Percentiles rank a stretch among this genome's conserved stretches.
Evolutionary conservation across 2,113 vertebrate genomes (phyloP).

Genomic region (Phalacrocorax brasilianus): DNA sequence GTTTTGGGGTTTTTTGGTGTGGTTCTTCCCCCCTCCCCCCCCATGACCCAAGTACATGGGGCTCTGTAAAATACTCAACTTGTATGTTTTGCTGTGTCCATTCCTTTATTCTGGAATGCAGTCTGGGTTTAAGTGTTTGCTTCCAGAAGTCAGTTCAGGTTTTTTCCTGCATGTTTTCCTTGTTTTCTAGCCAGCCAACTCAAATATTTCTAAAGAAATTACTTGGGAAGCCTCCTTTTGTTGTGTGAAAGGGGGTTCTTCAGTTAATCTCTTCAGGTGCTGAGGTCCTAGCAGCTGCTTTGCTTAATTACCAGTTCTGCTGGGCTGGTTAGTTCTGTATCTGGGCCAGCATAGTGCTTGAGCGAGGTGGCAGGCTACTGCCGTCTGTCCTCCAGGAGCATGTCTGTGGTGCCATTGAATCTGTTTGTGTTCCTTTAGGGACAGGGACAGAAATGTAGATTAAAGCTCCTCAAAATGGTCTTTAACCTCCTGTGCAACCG

Average conservation of each 20-base stretch:
- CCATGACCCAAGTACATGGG: not conserved
- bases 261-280: not conserved
- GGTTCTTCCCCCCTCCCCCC: no score
- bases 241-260: not conserved
- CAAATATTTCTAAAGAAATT: not conserved
- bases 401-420: not conserved
- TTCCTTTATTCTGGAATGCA: not conserved
- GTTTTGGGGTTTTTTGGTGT: no score
- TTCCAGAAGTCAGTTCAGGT: not conserved
- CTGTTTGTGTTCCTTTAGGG: not conserved
- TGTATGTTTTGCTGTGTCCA: not conserved
- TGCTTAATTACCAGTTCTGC: not conserved
- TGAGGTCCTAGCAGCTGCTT: not conserved
- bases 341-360: accelerated
- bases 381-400: not conserved
- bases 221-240: not conserved
- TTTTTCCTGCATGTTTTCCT: not conserved
- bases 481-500: not conserved
- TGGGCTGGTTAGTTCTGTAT: not conserved
- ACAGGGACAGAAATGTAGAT: not conserved
- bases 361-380: not conserved
- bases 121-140: not conserved
- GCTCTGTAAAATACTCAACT: not conserved
- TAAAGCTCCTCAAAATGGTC: not conserved
- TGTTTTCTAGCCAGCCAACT: not conserved